Conservation (phyloP, 2,797 vertebrate species). For the Epinephelus coioides region DNA sequence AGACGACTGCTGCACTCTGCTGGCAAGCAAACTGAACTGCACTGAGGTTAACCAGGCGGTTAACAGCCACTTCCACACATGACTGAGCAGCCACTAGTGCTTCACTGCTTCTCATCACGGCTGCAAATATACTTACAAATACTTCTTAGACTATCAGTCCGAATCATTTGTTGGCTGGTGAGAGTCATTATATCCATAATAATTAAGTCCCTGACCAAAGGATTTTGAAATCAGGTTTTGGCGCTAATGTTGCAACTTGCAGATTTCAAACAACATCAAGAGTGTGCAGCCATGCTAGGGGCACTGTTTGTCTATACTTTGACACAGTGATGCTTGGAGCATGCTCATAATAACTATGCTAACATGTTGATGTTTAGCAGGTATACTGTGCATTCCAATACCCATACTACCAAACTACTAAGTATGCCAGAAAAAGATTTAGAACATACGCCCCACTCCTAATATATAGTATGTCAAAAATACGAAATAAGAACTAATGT, state of each 20-base stretch:
- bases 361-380: too few species aligned
- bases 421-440: too few species aligned
- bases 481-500: too few species aligned
- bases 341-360: too few species aligned
- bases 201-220: background rate
- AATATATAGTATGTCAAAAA: too few species aligned
- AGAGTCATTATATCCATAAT: background rate
- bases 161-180: background rate
- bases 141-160: background rate
- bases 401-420: too few species aligned
- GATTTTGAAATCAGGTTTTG: background rate
- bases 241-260: background rate
- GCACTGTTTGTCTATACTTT: too few species aligned
- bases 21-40: slow-evolving; percentile 68
- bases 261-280: background rate
- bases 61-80: slow-evolving; percentile 46
- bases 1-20: slow-evolving; percentile 79
- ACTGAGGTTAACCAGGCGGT: slow-evolving; percentile 26
- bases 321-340: too few species aligned
- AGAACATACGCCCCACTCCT: too few species aligned
- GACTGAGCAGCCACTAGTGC: slow-evolving; percentile 27
- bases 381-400: too few species aligned
- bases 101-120: slow-evolving; percentile 36
- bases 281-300: background rate
- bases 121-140: background rate